Evolutionary conservation across 2,797 vertebrate genomes (phyloP).

Genomic region (Enteromius unitaeniatus): DNA sequence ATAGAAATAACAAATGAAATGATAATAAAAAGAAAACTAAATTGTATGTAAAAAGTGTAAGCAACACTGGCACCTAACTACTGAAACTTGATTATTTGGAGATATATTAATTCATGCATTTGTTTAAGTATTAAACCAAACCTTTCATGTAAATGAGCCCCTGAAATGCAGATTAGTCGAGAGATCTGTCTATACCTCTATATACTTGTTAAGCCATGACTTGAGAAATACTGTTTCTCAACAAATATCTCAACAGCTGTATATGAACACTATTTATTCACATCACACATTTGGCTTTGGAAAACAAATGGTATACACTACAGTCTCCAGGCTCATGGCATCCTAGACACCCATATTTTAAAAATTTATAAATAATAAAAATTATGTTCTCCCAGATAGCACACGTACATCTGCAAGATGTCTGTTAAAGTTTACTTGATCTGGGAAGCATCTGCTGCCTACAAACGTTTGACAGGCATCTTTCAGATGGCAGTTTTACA

Average conservation of each 20-base stretch:
- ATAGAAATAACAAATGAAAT: not conserved
- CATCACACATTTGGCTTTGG: not conserved
- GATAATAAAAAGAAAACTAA: not conserved
- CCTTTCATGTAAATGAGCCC: not conserved
- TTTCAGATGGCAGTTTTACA: no score
- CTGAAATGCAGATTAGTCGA: not conserved
- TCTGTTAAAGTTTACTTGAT: no score
- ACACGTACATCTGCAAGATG: no score
- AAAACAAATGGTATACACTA: not conserved
- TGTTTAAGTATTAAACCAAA: not conserved
- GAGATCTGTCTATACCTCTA: not conserved
- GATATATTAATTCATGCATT: not conserved
- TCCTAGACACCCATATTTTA: not conserved
- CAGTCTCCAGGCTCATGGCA: not conserved
- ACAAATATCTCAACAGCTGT: not conserved
- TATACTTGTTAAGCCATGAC: not conserved
- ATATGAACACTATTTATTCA: not conserved
- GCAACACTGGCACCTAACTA: not conserved
- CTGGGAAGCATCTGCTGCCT: no score
- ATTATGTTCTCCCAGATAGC: no score
- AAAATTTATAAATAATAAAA: not conserved
- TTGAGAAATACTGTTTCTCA: not conserved
- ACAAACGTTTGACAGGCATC: no score
- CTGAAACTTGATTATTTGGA: not conserved
- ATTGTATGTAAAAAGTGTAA: not conserved